Base-by-base conservation (phyloP, 2,888 invertebrate species). In the Liodrosophila aerea region DNA sequence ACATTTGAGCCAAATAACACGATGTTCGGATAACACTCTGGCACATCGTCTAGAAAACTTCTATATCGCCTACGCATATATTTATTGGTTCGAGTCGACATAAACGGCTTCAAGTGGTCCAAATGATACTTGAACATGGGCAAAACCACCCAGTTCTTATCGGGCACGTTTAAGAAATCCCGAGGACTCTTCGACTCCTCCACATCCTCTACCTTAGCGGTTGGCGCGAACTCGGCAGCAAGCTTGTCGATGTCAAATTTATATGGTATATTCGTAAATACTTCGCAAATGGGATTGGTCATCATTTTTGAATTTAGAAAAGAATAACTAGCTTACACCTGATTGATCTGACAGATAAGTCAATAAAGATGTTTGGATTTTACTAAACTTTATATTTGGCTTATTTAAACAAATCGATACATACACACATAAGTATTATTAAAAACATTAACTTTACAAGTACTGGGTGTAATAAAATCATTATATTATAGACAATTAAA, bases 341-440 rank as follows among this genome's bases (percentile, higher is more conserved):
- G n/a, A n/a, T 22, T 22, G 29, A 29, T 29, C 4, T 7, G 29
- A 8, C 29, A 7, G 22, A 22, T 22, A 22, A 4, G 2, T 22
- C 22, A 22, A 22, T 2, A 22, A 2, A 5, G 2, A 5, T 22
- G 22, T 22, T 22, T 51, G 31, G 62, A 69, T 65, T 61, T 49
- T 53, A 58, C 69, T 72, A 84, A 61, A 62, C 61, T 57, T 53
- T 78, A 78, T 78, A 78, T 78, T 84, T 78, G 84, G 78, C 84
- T 78, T 78, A 77, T 64, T 63, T 60, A 76, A 65, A 66, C 69
- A 81, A 80, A 72, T 61, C 40, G 52, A 47, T 61, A 51, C 33
- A 54, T 63, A 64, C 41, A 66, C 39, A 37, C 8, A 15, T 4
- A 36, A 29, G 45, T 37, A 47, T 29, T 37, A 46, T 33, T 33